Evolutionary conservation across 2,113 vertebrate species (phyloP), one percentile per base, ranked within the genome.

Genomic region (Gopherus evgoodei): DNA sequence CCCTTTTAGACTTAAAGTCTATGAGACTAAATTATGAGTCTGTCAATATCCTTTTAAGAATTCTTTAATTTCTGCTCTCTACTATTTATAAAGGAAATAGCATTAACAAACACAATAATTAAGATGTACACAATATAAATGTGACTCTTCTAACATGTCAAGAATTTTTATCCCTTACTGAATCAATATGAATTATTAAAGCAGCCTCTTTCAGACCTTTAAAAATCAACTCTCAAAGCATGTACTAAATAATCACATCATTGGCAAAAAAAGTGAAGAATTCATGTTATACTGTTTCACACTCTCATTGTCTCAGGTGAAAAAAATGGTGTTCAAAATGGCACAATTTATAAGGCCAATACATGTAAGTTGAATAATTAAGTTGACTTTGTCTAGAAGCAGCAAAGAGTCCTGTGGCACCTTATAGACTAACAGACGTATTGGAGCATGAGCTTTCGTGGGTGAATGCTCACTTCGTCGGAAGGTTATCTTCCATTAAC

Each of bases 151-250:
- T 86, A 93, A 93, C 82, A 95, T 95, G 95, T 97, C 91, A 88
- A 90, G 87, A 90, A 93, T 97, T 94, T 90, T 96, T 94, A 97
- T 95, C 65, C 84, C 79, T 86, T 95, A 81, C 50, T 94, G 88
- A 97, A 97, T 97, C 83, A 86, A 93, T 86, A 96, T 97, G 87
- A 97, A 97, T 98, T 97, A 97, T 97, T 97, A 96, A 97, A 91
- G 78, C n/a, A 38, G 38, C 83, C 86, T 96, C 78, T 96, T 96
- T 91, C 93, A 97, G 93, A 93, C 90, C 93, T 93, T 27, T 95
- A 96, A 96, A 62, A 97, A 97, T 95, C 94, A 97, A 53, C 88
- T 96, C 91, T 96, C 86, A 94, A 92, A 96, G 83, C n/a, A 35
- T 91, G 88, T 50, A 88, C 93, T 96, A 90, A 97, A 95, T 59